A percentile compares a stretch with the other conserved stretches of the same genome.
Conservation (phyloP, 2,113 vertebrate genomes). For the Stictonetta naevosa region DNA sequence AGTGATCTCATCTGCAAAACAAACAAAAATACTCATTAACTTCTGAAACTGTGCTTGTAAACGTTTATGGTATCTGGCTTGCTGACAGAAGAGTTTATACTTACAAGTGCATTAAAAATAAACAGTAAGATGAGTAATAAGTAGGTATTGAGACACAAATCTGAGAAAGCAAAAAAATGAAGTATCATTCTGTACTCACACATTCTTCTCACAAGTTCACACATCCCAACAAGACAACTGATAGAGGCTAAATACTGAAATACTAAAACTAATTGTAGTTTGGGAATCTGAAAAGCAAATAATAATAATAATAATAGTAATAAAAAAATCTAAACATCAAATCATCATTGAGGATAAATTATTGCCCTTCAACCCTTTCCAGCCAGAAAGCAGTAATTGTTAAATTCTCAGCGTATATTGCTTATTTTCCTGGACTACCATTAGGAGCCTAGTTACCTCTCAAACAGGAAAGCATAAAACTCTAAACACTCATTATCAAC, state of each 20-base stretch:
- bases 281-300: neutral
- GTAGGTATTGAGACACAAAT: neutral
- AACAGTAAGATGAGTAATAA: neutral
- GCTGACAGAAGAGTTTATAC: neutral
- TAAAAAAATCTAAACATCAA: neutral
- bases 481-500: neutral
- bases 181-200: neutral
- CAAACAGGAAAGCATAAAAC: neutral
- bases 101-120: neutral
- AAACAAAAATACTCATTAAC: slow-evolving; percentile 21
- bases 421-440: neutral
- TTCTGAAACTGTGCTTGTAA: neutral
- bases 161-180: neutral
- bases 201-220: neutral
- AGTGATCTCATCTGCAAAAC: slow-evolving; percentile 67
- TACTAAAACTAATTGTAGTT: neutral
- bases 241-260: neutral
- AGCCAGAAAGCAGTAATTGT: neutral
- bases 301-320: too few species aligned
- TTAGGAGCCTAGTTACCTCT: neutral
- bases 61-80: neutral
- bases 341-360: neutral
- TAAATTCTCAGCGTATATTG: neutral
- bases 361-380: neutral
- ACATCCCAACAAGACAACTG: neutral